These are phyloP conservation scores for Dicycla oo DNA, from an alignment of 2,888 invertebrate genomes.

Conservation along the genomic window DNA sequence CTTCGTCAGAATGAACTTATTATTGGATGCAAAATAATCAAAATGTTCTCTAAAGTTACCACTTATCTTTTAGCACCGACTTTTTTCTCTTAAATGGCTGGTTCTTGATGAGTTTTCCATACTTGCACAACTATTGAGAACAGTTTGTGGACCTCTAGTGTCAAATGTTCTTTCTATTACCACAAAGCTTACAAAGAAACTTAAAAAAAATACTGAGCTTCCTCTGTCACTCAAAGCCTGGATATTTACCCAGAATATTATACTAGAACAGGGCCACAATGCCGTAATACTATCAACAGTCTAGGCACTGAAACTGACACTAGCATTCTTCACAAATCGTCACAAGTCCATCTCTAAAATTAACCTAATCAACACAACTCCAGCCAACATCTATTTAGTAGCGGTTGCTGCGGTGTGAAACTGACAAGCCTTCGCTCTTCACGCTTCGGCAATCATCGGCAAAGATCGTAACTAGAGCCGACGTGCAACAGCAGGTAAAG, in stretches of 20 bases:
- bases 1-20: not conserved
- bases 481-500: constrained; percentile 35
- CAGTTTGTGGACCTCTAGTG: not conserved
- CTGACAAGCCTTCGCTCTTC: constrained; percentile 48
- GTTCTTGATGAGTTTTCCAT: not conserved
- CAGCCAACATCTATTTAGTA: constrained; percentile 31
- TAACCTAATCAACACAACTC: not conserved
- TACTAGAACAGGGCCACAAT: not conserved
- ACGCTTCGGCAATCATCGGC: constrained; percentile 51
- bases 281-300: not conserved
- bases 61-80: not conserved
- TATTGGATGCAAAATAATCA: not conserved
- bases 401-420: constrained; percentile 57
- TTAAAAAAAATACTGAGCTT: not conserved
- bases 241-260: too few relatives aligned
- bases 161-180: not conserved
- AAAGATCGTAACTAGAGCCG: constrained; percentile 48
- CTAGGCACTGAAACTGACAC: not conserved
- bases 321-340: not conserved
- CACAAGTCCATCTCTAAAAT: not conserved
- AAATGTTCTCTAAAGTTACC: not conserved
- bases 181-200: not conserved
- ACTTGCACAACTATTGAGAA: not conserved
- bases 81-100: not conserved
- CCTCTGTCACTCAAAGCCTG: not conserved